Evolutionary conservation across 2,888 invertebrate genomes (phyloP), one percentile per base, ranked within the genome.

Genomic region (Tiliacea citrago): DNA sequence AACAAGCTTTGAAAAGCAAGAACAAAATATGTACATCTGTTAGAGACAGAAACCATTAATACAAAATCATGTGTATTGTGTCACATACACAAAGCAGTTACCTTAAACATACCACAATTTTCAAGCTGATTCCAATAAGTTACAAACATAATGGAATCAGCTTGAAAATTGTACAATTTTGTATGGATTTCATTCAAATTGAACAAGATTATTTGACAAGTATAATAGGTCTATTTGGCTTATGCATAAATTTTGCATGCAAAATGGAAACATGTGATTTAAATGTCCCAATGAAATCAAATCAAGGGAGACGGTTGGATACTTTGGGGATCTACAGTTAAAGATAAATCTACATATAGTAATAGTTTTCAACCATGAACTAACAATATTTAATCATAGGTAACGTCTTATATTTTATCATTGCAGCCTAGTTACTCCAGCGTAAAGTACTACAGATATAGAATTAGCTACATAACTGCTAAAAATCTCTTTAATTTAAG

Each of bases 401-500:
- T 69, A 69, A 81, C 75, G 35, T 53, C 42, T 74, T 80, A 29
- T 67, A 74, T n/a, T 35, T 73, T 57, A 60, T 57, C 24, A 78
- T 67, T 63, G 21, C 51, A 62, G 58, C 9, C 47, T 58, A 79
- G 47, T 63, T 53, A 51, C 65, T 78, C 18, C 29, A 70, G n/a
- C 51, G 21, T 49, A 57, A 66, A 58, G 63, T 65, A 60, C 29
- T 61, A 39, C 24, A 47, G 10, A 39, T 39, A 39, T 69, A 47
- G 24, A 58, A 39, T 57, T 35, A 49, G 18, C 45, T 42, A 57
- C 10, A 0, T 35, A 35, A 51, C 45, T 35, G 29, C 18, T 60
- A 49, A 65, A 68, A 63, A 76, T 76, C 62, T 68, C 60, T 55
- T 7, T 77, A 60, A 62, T 81, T 63, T 79, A 74, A 62, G 75